Conservation (phyloP, 2,888 invertebrate genomes). For the Gisinianus flammeolus region DNA sequence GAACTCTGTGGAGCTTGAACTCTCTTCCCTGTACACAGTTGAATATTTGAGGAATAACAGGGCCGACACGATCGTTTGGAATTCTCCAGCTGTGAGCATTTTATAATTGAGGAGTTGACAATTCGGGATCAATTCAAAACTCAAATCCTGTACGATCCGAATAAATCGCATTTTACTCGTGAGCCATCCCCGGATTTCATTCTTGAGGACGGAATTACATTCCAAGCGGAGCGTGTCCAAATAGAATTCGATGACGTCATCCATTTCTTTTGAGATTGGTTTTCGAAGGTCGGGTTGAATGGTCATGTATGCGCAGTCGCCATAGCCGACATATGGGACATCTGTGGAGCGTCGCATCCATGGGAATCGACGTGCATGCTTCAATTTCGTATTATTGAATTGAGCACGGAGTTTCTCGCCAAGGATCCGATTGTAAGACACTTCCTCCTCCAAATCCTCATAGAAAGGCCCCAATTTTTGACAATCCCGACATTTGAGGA, state of each 20-base stretch:
- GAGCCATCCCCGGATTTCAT: constrained; percentile 34
- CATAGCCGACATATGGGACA: constrained; percentile 29
- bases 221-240: constrained; percentile 21
- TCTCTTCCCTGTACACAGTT: constrained; percentile 17
- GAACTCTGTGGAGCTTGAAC: background rate
- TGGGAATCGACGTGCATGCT: constrained; percentile 8
- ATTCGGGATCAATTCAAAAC: constrained; percentile 24
- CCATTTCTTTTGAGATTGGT: constrained; percentile 29
- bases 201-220: constrained; percentile 15
- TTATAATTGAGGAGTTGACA: constrained; percentile 14
- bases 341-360: constrained; percentile 1
- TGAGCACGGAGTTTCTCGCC: constrained; percentile 1
- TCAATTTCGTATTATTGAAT: background rate
- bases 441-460: constrained; percentile 27
- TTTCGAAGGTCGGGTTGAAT: background rate
- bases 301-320: constrained; percentile 19
- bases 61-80: constrained; percentile 37
- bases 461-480: constrained; percentile 9
- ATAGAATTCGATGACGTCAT: constrained; percentile 39
- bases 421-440: background rate
- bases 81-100: constrained; percentile 44
- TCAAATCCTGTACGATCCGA: constrained; percentile 23
- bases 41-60: constrained; percentile 42
- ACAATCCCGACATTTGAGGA: constrained; percentile 29
- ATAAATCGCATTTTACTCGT: constrained; percentile 26